Conservation (phyloP, 2,113 vertebrate genomes). For the Microtus pennsylvanicus region DNA sequence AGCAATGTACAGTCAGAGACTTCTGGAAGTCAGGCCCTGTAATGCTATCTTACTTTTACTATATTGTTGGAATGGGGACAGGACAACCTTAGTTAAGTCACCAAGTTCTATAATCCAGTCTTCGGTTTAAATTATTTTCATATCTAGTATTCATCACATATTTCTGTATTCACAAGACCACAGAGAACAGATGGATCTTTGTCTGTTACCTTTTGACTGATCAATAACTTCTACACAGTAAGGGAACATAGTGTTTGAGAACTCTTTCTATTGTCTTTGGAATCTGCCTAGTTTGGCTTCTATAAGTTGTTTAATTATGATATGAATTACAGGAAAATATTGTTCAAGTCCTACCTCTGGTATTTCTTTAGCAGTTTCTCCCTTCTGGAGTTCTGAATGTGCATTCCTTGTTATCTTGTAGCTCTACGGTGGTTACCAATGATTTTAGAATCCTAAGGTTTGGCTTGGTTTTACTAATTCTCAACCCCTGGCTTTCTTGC, state of each 20-base stretch:
- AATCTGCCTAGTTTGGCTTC: background rate
- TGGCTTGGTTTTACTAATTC: background rate
- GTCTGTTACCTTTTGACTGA: slow-evolving; percentile 9
- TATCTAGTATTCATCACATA: background rate
- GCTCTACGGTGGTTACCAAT: slow-evolving; percentile 1
- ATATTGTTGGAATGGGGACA: background rate
- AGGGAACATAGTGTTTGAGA: slow-evolving; percentile 4
- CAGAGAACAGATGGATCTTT: background rate
- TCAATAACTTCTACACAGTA: slow-evolving; percentile 7
- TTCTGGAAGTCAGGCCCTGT: background rate
- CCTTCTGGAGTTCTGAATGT: slow-evolving; percentile 24
- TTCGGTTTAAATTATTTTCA: background rate
- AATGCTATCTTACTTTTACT: background rate
- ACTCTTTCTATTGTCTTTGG: slow-evolving; percentile 19
- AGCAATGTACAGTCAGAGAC: background rate
- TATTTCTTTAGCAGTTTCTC: slow-evolving; percentile 13
- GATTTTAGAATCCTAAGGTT: slow-evolving; percentile 46
- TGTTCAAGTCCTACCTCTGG: slow-evolving; percentile 1
- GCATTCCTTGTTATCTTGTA: background rate
- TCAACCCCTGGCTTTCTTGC: background rate
- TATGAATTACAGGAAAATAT: background rate
- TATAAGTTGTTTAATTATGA: background rate
- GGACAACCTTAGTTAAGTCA: background rate
- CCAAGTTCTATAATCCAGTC: background rate
- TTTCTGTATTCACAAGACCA: background rate